A percentile compares a stretch with the other conserved stretches of the same genome.
These are phyloP conservation scores for Crotalus viridis DNA, from an alignment of 2,113 vertebrate genomes.

Conservation along the genomic window DNA sequence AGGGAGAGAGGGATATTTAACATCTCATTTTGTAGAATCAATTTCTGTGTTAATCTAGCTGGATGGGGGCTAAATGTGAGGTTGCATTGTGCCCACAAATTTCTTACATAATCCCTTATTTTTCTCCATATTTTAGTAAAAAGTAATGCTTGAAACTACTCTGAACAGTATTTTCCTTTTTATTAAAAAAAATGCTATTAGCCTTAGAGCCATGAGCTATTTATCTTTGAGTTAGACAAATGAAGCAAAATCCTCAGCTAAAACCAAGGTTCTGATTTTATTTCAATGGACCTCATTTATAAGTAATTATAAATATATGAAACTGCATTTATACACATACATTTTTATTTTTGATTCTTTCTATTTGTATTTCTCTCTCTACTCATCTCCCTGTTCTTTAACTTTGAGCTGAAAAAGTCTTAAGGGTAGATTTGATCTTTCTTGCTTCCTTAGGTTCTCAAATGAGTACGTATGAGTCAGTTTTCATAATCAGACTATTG, in stretches of 20 bases:
- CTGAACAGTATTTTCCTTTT: background rate
- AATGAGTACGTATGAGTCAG: background rate
- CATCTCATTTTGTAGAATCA: background rate
- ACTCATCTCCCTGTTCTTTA: background rate
- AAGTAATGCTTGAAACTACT: background rate
- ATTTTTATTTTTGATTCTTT: background rate
- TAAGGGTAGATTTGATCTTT: background rate
- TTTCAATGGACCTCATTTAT: background rate
- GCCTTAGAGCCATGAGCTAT: background rate
- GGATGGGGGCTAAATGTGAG: background rate
- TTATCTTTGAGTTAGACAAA: background rate
- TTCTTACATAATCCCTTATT: background rate
- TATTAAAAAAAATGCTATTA: background rate
- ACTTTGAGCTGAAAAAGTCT: background rate
- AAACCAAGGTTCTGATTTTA: background rate
- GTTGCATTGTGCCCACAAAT: background rate
- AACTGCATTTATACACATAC: background rate
- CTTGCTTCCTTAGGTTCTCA: background rate
- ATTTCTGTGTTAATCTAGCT: background rate
- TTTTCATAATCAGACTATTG: background rate
- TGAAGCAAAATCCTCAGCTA: background rate
- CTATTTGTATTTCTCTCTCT: background rate
- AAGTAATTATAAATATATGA: background rate
- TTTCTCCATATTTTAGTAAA: slow-evolving; percentile 11
- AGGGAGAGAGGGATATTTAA: background rate